Percentiles rank a stretch among this genome's conserved stretches.
Evolutionary conservation across 1,140 invertebrate genomes (phyloP).

Genomic region (Orchestia grillus): DNA sequence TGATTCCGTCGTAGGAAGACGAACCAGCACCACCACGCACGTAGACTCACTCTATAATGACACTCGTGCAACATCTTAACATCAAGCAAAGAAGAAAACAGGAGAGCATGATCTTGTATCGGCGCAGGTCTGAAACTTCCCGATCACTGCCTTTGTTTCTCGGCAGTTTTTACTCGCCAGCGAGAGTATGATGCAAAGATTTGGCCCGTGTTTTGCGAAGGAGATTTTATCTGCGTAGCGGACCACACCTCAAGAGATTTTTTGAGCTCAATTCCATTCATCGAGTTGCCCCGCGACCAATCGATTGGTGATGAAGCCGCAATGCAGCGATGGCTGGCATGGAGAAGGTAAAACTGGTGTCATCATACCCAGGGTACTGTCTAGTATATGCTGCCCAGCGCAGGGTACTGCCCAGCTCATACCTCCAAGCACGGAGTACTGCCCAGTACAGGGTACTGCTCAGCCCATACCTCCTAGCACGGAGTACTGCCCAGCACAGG

Average conservation of each 20-base stretch:
- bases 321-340: not conserved
- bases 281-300: slow-evolving; percentile 21
- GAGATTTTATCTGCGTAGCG: slow-evolving; percentile 2
- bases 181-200: not conserved
- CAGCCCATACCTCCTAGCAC: not conserved
- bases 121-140: not conserved
- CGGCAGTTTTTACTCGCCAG: not conserved
- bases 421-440: not conserved
- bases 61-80: not conserved
- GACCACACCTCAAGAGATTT: slow-evolving; percentile 32
- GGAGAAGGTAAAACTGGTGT: not conserved
- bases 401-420: not conserved
- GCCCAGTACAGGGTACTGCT: not conserved
- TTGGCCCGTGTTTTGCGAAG: slow-evolving; percentile 12
- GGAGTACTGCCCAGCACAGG: not conserved
- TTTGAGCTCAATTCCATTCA: slow-evolving; percentile 49
- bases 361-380: not conserved
- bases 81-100: not conserved
- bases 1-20: not conserved
- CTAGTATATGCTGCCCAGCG: not conserved
- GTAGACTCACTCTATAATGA: not conserved
- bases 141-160: not conserved
- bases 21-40: too few relatives aligned
- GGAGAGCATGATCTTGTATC: not conserved
- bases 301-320: slow-evolving; percentile 24